phyloP scores from a whole-genome alignment of 2,888 invertebrate species.

The Operophtera brumata region DNA sequence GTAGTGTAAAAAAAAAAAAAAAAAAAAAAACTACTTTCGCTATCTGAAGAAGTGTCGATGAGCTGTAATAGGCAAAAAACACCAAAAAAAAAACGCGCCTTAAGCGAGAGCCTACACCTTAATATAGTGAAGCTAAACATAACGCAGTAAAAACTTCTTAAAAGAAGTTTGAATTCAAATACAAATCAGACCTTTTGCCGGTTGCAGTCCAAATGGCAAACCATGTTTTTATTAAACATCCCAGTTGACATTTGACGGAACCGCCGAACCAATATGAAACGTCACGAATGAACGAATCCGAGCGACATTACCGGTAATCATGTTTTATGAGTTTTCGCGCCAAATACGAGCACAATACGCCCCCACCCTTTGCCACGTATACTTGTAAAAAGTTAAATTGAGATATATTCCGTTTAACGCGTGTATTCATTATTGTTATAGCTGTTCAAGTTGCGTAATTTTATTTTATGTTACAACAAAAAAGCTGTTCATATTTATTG shows the following conservation, averaged over 20 bases:
- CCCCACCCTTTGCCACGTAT: slow-evolving; percentile 57
- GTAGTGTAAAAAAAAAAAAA: too few species aligned
- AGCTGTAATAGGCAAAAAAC: too few species aligned
- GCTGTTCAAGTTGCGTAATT: slow-evolving; percentile 26
- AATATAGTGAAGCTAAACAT: too few species aligned
- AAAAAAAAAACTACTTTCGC: too few species aligned
- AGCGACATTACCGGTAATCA: slow-evolving; percentile 69
- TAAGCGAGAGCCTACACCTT: too few species aligned
- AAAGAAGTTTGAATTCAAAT: neutral
- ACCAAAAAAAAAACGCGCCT: too few species aligned
- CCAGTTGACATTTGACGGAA: slow-evolving; percentile 35
- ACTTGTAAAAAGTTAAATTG: slow-evolving; percentile 69
- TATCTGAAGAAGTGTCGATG: too few species aligned
- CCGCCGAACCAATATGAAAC: slow-evolving; percentile 34
- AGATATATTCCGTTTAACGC: slow-evolving; percentile 41
- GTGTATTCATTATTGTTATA: slow-evolving; percentile 41
- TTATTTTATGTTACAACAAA: slow-evolving; percentile 36
- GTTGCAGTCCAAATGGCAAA: slow-evolving; percentile 27
- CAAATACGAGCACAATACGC: slow-evolving; percentile 52
- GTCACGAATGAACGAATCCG: slow-evolving; percentile 41
- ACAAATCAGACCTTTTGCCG: slow-evolving; percentile 28
- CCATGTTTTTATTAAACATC: slow-evolving; percentile 30
- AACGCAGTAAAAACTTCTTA: neutral
- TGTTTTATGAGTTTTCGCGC: slow-evolving; percentile 72
- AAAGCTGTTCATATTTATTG: slow-evolving; percentile 37